Evolutionary conservation across 2,797 vertebrate species (phyloP), one percentile per base, ranked within the genome.

Genomic region (Channa striata): DNA sequence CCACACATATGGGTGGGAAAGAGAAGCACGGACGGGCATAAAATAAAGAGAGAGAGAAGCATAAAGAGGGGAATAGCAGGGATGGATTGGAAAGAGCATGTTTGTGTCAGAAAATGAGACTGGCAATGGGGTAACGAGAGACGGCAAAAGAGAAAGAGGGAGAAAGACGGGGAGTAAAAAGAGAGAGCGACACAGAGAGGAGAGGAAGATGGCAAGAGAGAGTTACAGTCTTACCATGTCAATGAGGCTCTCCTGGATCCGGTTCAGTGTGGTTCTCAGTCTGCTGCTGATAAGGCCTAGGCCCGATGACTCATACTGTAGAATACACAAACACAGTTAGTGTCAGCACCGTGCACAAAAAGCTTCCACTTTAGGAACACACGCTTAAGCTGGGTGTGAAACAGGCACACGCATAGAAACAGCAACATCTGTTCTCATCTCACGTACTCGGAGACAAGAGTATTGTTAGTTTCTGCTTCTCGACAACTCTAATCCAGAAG

Each of bases 181-280:
- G 50, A 83, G 50, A 63, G 53, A 58, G 73, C 30, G 57, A 58
- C 51, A 40, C 25, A 34, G 44, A 25, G n/a, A 51, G 36, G 3
- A 49, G 58, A 56, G n/a, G 42, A 40, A 34, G 46, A 13, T 39
- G 43, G 23, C 17, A 50, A 49, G 48, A 13, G 44, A 50, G 58
- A 48, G 59, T 48, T 70, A 48, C 42, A 56, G 73, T 90, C 96
- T 94, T 90, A 99, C 98, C 94, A 97, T 82, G 86, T 99, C 97
- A 80, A 99, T 99, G 81, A 99, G 96, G 83, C 94, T 98, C 91
- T 99, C 98, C 69, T 99, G 98, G 90, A 99, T 99, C 86, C 97
- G 95, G 93, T 95, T 99, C 72, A 99, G 91, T 0, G 98, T 99
- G 54, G 97, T 99, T 71, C 97, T 95, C 74, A 99, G 92, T 91